A percentile compares a stretch with the other conserved stretches of the same genome.
These are phyloP conservation scores for Brachyhypopomus occidentalis DNA, from an alignment of 2,113 vertebrate species.

Conservation along the genomic window DNA sequence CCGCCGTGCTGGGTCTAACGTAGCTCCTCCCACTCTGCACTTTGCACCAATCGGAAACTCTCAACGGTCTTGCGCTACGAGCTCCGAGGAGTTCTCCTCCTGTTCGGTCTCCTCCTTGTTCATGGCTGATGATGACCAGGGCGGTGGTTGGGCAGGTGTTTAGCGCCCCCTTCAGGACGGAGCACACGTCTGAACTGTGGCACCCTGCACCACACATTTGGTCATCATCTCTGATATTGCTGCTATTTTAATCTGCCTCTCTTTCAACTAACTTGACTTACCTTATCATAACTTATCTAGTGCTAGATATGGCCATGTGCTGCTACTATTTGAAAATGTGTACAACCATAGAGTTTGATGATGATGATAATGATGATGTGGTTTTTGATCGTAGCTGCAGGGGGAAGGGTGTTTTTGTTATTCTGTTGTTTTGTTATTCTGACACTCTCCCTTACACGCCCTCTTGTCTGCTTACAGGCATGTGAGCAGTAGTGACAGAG, in stretches of 20 bases:
- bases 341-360: neutral
- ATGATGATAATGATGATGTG: neutral
- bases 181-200: constrained; percentile 10
- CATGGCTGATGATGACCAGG: constrained; percentile 52
- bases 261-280: constrained; percentile 38
- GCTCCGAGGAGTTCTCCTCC: neutral
- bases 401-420: neutral
- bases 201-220: constrained; percentile 52
- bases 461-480: constrained; percentile 74
- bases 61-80: neutral
- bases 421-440: neutral
- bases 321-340: neutral
- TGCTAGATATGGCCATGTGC: constrained; percentile 24
- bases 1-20: constrained; percentile 15
- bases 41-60: neutral
- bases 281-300: constrained; percentile 10
- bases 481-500: constrained; percentile 94
- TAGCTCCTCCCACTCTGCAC: constrained; percentile 9
- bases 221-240: constrained; percentile 32
- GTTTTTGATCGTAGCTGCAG: neutral
- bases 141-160: constrained; percentile 45
- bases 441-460: neutral
- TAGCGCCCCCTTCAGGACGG: neutral
- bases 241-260: constrained; percentile 14
- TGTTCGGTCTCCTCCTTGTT: constrained; percentile 30